Conservation (phyloP, 2,888 invertebrate genomes). For the Macrosoma leucophasiata region DNA sequence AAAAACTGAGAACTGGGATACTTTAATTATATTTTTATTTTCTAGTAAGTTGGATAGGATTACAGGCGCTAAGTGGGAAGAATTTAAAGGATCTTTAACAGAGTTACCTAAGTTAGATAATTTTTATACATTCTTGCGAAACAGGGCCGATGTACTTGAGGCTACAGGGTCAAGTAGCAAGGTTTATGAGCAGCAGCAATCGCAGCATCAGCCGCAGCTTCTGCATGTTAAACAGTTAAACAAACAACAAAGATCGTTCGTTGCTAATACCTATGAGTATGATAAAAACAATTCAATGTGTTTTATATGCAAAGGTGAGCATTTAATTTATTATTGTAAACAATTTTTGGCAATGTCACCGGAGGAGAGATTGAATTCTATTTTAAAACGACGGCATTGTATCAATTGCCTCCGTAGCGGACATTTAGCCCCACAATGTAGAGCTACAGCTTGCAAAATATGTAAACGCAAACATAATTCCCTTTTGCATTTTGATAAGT, state of each 20-base stretch:
- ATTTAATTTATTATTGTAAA: conserved; percentile 1
- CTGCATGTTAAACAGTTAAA: conserved; percentile 2
- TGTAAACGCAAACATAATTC: conserved; percentile 6
- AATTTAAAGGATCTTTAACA: conserved; percentile 1
- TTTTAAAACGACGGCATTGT: conserved; percentile 1
- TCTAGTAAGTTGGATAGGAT: conserved; percentile 1
- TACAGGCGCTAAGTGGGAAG: conserved; percentile 4
- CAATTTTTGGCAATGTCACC: conserved; percentile 5
- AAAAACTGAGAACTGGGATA: conserved; percentile 8
- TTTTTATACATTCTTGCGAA: conserved; percentile 6
- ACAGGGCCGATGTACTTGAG: conserved; percentile 4
- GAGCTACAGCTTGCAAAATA: conserved; percentile 3
- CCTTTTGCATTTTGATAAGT: conserved; percentile 4
- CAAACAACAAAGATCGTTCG: conserved; percentile 6
- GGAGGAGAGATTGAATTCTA: conserved; percentile 3
- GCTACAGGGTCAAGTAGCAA: not conserved
- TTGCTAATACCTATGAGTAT: not conserved
- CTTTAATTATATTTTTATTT: conserved; percentile 6
- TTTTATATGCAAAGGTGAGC: conserved; percentile 1
- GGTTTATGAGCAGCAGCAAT: conserved; percentile 2
- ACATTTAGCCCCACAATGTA: conserved; percentile 9
- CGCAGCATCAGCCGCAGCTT: conserved; percentile 2
- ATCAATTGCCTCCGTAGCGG: conserved; percentile 9
- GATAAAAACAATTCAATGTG: not conserved
- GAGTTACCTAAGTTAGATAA: conserved; percentile 3